Evolutionary conservation across 2,797 vertebrate species (phyloP).

Genomic region (Brachymystax lenok): DNA sequence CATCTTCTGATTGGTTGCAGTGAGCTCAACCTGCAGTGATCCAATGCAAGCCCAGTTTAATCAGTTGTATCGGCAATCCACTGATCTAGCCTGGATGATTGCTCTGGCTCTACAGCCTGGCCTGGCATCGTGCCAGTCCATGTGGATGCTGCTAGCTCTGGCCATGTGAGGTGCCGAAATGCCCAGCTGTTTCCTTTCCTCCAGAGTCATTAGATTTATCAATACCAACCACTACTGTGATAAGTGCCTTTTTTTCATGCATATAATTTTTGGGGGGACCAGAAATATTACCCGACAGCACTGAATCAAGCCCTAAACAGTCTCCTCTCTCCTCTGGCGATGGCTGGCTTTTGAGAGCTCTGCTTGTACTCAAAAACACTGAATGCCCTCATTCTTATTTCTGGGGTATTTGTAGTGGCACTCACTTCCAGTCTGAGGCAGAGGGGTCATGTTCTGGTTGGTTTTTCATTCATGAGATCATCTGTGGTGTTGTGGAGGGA

Average conservation of each 20-base stretch:
- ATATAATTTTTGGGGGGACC: constrained; percentile 38
- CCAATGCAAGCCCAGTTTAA: constrained; percentile 1
- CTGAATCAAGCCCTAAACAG: constrained; percentile 30
- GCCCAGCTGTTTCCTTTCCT: constrained; percentile 64
- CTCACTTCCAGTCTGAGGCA: not conserved
- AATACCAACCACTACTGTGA: constrained; percentile 42
- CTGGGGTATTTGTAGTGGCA: not conserved
- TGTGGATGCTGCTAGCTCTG: constrained; percentile 37
- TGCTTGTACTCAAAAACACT: not conserved
- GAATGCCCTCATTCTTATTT: constrained; percentile 2
- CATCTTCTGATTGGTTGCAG: not conserved
- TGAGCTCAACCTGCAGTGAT: not conserved
- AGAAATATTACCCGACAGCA: constrained; percentile 27
- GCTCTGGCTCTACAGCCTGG: constrained; percentile 25
- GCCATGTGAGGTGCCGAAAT: constrained; percentile 51
- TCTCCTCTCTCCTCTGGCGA: constrained; percentile 21
- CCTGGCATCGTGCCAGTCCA: constrained; percentile 44
- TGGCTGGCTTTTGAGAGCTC: not conserved
- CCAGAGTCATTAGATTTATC: constrained; percentile 53
- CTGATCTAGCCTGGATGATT: constrained; percentile 22
- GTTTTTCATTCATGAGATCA: constrained; percentile 5
- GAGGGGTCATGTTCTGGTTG: not conserved
- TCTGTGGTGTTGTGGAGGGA: not conserved
- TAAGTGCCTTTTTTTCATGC: constrained; percentile 53
- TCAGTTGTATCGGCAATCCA: constrained; percentile 7